Percentiles rank a stretch among this genome's conserved stretches.
Evolutionary conservation across 1,140 invertebrate species (phyloP).

Genomic region (Drosophila willistoni): DNA sequence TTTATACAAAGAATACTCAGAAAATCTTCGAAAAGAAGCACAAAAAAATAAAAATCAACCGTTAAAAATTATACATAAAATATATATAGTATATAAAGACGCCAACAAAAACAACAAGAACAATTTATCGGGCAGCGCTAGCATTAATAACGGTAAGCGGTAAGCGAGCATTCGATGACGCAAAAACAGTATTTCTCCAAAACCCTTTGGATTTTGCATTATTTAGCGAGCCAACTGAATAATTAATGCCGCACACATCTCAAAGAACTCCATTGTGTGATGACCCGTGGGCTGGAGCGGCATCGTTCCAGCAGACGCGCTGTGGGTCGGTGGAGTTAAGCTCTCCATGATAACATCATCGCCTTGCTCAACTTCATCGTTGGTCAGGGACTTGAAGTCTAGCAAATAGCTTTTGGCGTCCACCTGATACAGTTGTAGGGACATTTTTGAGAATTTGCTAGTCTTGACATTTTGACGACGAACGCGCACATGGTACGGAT

Average conservation of each 20-base stretch:
- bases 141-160: constrained; percentile 1
- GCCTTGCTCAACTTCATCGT: constrained; percentile 88
- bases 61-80: background rate
- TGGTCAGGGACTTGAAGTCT: constrained; percentile 97
- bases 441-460: constrained; percentile 96
- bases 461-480: constrained; percentile 93
- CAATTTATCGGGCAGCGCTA: background rate
- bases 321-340: constrained; percentile 83
- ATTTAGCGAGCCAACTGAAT: constrained; percentile 97
- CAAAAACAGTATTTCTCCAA: constrained; percentile 4
- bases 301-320: constrained; percentile 78
- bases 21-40: background rate
- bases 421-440: constrained; percentile 98
- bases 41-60: background rate
- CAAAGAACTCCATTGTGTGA: constrained; percentile 99
- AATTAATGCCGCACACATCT: constrained; percentile 99
- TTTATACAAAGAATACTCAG: background rate
- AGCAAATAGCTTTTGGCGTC: constrained; percentile 98
- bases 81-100: background rate
- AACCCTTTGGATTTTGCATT: background rate
- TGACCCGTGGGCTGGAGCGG: constrained; percentile 86
- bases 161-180: constrained; percentile 1
- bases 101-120: constrained; percentile 1
- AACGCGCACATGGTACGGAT: constrained; percentile 97
- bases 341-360: constrained; percentile 85